Evolutionary conservation across 2,888 invertebrate species (phyloP).

Genomic region (Andrena flavipes): DNA sequence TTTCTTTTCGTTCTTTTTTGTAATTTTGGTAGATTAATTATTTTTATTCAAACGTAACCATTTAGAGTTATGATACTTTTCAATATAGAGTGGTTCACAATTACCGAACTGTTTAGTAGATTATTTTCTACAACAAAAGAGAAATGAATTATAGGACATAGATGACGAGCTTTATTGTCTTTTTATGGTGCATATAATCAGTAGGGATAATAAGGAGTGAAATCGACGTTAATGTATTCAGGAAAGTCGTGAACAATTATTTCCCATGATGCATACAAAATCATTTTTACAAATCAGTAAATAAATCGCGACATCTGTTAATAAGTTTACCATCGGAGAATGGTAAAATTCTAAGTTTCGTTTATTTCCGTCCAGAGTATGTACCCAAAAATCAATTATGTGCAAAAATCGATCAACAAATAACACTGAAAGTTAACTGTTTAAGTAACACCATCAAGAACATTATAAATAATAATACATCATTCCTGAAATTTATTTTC

Average conservation of each 20-base stretch:
- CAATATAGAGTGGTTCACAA: too few relatives aligned
- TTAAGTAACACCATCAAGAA: not conserved
- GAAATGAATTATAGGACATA: too few relatives aligned
- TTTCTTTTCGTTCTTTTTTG: too few relatives aligned
- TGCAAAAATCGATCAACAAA: not conserved
- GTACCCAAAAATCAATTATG: not conserved
- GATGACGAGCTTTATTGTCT: not conserved
- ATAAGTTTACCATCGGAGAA: not conserved
- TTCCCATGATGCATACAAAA: not conserved
- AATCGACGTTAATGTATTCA: not conserved
- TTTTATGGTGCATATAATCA: not conserved
- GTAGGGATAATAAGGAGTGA: not conserved
- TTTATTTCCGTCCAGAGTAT: not conserved
- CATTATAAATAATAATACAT: not conserved
- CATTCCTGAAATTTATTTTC: too few relatives aligned
- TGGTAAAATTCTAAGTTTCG: not conserved
- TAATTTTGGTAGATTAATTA: too few relatives aligned
- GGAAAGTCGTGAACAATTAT: constrained; percentile 2
- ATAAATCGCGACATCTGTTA: not conserved
- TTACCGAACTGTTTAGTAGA: too few relatives aligned
- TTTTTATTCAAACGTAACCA: too few relatives aligned
- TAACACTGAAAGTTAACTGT: not conserved
- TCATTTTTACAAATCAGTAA: not conserved
- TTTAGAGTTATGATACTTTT: too few relatives aligned
- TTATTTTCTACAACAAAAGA: too few relatives aligned